A percentile compares a stretch with the other conserved stretches of the same genome.
phyloP scores from a whole-genome alignment of 2,797 vertebrate genomes.

The Lepus oiostolus region DNA sequence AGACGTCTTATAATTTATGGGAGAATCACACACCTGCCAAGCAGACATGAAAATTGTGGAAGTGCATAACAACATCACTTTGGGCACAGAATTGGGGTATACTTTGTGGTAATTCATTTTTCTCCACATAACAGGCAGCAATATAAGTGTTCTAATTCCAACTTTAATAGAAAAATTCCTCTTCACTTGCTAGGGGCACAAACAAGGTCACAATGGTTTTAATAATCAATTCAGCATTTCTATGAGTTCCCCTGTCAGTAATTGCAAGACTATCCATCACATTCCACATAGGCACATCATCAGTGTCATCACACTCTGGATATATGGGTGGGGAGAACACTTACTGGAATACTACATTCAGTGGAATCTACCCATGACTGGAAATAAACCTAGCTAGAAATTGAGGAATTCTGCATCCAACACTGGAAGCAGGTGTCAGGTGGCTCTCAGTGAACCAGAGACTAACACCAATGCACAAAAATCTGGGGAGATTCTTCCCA shows the following conservation, averaged over 20 bases:
- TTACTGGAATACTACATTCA: slow-evolving; percentile 23
- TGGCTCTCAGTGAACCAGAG: not conserved
- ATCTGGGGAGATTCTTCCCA: not conserved
- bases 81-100: not conserved
- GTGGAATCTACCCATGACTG: not conserved
- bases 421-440: not conserved
- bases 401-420: not conserved
- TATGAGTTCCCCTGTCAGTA: not conserved
- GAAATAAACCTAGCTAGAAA: not conserved
- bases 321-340: not conserved
- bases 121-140: not conserved
- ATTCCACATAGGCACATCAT: not conserved
- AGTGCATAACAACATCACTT: not conserved
- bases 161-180: not conserved
- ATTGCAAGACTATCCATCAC: not conserved
- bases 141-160: slow-evolving; percentile 19
- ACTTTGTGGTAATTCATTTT: slow-evolving; percentile 40
- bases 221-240: slow-evolving; percentile 38
- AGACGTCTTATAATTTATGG: slow-evolving; percentile 22
- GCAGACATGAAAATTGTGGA: not conserved
- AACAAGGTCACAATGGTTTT: slow-evolving; percentile 33
- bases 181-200: not conserved
- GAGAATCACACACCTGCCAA: slow-evolving; percentile 31
- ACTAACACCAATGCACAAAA: not conserved
- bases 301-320: not conserved